Percentiles rank a stretch among this genome's conserved stretches.
Evolutionary conservation across 2,888 invertebrate species (phyloP).

Genomic region (Thyatira batis): DNA sequence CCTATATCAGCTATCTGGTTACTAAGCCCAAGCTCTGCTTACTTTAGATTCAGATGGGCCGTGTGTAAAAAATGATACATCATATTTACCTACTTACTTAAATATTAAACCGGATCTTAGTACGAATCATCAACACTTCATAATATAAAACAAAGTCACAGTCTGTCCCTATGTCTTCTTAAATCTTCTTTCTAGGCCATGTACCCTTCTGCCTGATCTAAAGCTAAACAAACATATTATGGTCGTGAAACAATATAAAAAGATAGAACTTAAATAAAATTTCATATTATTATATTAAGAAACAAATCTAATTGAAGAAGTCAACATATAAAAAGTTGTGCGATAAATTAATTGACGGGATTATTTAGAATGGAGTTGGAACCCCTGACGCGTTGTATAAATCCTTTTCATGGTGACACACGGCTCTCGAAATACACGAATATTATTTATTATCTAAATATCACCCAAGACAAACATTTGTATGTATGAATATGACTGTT

Average conservation of each 20-base stretch:
- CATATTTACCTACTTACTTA: too few species aligned
- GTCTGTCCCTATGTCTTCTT: too few species aligned
- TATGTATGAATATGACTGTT: too few species aligned
- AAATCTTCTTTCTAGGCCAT: too few species aligned
- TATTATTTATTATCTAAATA: slow-evolving; percentile 10
- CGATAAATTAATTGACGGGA: slow-evolving; percentile 59
- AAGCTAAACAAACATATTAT: background rate
- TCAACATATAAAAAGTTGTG: slow-evolving; percentile 34
- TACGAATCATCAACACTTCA: too few species aligned
- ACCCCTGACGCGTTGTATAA: slow-evolving; percentile 47
- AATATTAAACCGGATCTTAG: too few species aligned
- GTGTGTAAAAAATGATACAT: too few species aligned
- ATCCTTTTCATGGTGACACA: slow-evolving; percentile 31
- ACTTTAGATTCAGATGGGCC: too few species aligned
- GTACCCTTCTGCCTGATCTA: background rate
- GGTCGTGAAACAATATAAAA: background rate
- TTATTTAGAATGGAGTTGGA: slow-evolving; percentile 50
- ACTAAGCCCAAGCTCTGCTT: too few species aligned
- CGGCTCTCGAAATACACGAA: slow-evolving; percentile 14
- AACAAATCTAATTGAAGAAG: slow-evolving; percentile 29
- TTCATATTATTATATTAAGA: slow-evolving; percentile 23
- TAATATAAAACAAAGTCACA: too few species aligned
- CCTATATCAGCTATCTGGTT: too few species aligned
- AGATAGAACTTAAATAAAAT: background rate
- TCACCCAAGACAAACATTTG: too few species aligned